Evolutionary conservation across 30 jellyfish, hydroid and myxozoan species (phyloP), one percentile per base, ranked within the genome.

Genomic region (Chironex yamaguchii): DNA sequence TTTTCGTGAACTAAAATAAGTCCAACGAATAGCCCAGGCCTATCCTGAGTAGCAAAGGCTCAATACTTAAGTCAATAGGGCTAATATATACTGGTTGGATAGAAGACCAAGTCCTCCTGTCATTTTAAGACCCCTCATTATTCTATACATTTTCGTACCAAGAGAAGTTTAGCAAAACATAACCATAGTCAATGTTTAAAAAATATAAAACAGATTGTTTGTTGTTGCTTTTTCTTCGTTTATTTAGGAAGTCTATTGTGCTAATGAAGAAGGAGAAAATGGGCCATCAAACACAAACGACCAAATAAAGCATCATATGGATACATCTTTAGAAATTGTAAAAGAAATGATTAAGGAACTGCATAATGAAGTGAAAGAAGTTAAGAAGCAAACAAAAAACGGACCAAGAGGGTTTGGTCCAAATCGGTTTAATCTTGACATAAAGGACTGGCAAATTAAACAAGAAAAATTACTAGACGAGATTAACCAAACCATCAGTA

Each of bases 171-270:
- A n/a, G n/a, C n/a, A n/a, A n/a, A n/a, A n/a, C n/a, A n/a, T n/a
- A n/a, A n/a, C n/a, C n/a, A n/a, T n/a, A n/a, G n/a, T n/a, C n/a
- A n/a, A n/a, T n/a, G n/a, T n/a, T n/a, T n/a, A n/a, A n/a, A n/a
- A n/a, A n/a, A n/a, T n/a, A n/a, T n/a, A n/a, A n/a, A n/a, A n/a
- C n/a, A n/a, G n/a, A n/a, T n/a, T n/a, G n/a, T n/a, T n/a, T n/a
- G n/a, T n/a, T n/a, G n/a, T n/a, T n/a, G n/a, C n/a, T n/a, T n/a
- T 67, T 11, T 67, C 29, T 22, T 2, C 30, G 20, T 27, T 67
- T 51, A 22, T 52, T 3, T 22, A 89, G 97, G 97, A 90, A 82
- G 95, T 90, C 28, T 90, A 90, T 36, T 82, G 95, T 53, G 97
- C 91, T 25, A 83, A 80, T 34, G 97, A 90, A 76, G 97, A 83